Percentiles rank a stretch among this genome's conserved stretches.
These are phyloP conservation scores for Fragum sueziense DNA, from an alignment of 2,888 invertebrate species.

Conservation along the genomic window DNA sequence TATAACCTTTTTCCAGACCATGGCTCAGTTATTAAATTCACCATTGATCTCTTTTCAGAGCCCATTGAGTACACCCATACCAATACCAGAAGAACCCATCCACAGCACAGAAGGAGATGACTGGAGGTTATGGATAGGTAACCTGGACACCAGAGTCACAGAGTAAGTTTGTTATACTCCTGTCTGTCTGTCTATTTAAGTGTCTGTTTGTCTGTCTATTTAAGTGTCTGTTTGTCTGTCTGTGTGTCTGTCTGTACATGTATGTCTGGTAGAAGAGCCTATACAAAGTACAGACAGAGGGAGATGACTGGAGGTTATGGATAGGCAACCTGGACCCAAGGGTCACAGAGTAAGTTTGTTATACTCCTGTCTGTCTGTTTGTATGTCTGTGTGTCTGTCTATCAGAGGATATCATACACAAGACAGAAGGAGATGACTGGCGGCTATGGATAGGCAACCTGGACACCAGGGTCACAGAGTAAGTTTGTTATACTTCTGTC, in stretches of 20 bases:
- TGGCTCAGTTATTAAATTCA: too few species aligned
- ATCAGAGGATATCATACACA: not conserved
- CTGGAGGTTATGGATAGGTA: constrained; percentile 94
- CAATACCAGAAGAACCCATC: constrained; percentile 12
- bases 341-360: constrained; percentile 98
- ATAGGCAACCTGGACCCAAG: constrained; percentile 95
- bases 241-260: too few species aligned
- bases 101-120: constrained; percentile 44
- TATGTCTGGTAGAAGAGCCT: constrained; percentile 10
- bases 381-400: too few species aligned
- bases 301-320: constrained; percentile 88
- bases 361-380: too few species aligned
- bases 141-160: constrained; percentile 93
- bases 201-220: too few species aligned
- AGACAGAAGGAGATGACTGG: constrained; percentile 79
- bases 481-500: too few species aligned
- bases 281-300: constrained; percentile 40
- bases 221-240: too few species aligned
- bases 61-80: constrained; percentile 28
- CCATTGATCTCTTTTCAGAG: constrained; percentile 7
- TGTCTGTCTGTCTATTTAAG: too few species aligned
- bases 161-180: too few species aligned
- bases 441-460: constrained; percentile 96
- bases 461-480: constrained; percentile 95
- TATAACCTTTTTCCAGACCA: too few species aligned